Conservation (phyloP, 2,888 invertebrate species). For the Amiota communis region DNA sequence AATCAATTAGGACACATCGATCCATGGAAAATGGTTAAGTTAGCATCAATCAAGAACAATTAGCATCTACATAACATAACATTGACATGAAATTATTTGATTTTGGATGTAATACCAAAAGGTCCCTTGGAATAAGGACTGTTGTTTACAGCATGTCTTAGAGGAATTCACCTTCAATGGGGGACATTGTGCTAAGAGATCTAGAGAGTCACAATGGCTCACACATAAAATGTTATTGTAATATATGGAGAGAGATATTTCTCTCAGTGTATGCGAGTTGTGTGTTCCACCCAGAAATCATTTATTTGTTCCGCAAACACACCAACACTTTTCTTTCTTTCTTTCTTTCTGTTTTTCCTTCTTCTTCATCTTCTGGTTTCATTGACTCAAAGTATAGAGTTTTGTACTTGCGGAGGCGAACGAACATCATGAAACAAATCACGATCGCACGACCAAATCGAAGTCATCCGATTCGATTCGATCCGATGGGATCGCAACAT, state of each 20-base stretch:
- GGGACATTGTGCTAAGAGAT: too few relatives aligned
- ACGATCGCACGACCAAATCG: constrained; percentile 48
- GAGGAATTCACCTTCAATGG: too few relatives aligned
- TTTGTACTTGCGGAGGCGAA: constrained; percentile 66
- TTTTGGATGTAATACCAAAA: too few relatives aligned
- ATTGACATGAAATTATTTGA: too few relatives aligned
- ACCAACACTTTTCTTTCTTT: neutral
- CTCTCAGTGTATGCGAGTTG: constrained; percentile 14
- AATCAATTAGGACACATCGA: too few relatives aligned
- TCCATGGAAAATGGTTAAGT: too few relatives aligned
- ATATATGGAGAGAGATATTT: neutral
- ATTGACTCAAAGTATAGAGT: constrained; percentile 61
- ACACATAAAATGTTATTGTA: too few relatives aligned
- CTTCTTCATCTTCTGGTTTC: neutral
- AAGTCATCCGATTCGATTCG: constrained; percentile 22
- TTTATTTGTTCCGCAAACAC: constrained; percentile 3
- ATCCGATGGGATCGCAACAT: constrained; percentile 25
- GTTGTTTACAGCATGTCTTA: too few relatives aligned
- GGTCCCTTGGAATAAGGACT: too few relatives aligned
- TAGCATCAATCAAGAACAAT: too few relatives aligned
- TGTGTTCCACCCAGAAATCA: constrained; percentile 19
- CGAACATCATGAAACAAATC: constrained; percentile 46
- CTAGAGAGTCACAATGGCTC: too few relatives aligned
- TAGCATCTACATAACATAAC: too few relatives aligned
- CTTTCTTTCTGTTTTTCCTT: neutral